A percentile compares a stretch with the other conserved stretches of the same genome.
These are phyloP conservation scores for Tethea ocularis DNA, from an alignment of 2,888 invertebrate species.

Conservation along the genomic window DNA sequence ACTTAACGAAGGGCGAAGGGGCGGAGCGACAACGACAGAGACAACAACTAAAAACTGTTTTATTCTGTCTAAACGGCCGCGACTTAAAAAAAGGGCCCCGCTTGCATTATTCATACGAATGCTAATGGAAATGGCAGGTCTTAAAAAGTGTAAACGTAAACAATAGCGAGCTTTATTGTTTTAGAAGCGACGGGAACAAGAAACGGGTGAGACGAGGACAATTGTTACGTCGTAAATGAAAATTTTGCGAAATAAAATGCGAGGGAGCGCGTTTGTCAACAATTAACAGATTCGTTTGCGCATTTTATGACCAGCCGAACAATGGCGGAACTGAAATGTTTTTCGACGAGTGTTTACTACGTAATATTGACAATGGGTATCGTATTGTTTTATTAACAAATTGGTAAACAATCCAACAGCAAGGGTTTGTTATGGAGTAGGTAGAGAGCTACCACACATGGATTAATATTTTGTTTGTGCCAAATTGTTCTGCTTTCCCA, in stretches of 20 bases:
- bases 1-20: conserved; percentile 19
- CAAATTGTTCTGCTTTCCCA: background rate
- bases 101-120: conserved; percentile 63
- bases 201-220: conserved; percentile 12
- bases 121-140: conserved; percentile 58
- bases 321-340: conserved; percentile 20
- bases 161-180: conserved; percentile 52
- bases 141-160: conserved; percentile 54
- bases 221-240: conserved; percentile 32
- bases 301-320: conserved; percentile 34
- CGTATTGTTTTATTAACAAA: conserved; percentile 27
- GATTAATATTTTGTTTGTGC: background rate
- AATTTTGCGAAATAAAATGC: conserved; percentile 40
- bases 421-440: background rate
- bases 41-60: conserved; percentile 38
- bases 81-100: conserved; percentile 39
- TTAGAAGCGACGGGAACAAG: conserved; percentile 26
- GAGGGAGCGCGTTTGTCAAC: conserved; percentile 35
- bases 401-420: conserved; percentile 18
- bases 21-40: conserved; percentile 33
- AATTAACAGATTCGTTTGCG: conserved; percentile 49
- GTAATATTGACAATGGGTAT: background rate
- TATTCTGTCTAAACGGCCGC: conserved; percentile 33
- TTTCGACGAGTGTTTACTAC: conserved; percentile 8
- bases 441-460: background rate